Percentiles rank a stretch among this genome's conserved stretches.
These are phyloP conservation scores for Syndactyla subalaris DNA, from an alignment of 2,797 vertebrate species.

Conservation along the genomic window DNA sequence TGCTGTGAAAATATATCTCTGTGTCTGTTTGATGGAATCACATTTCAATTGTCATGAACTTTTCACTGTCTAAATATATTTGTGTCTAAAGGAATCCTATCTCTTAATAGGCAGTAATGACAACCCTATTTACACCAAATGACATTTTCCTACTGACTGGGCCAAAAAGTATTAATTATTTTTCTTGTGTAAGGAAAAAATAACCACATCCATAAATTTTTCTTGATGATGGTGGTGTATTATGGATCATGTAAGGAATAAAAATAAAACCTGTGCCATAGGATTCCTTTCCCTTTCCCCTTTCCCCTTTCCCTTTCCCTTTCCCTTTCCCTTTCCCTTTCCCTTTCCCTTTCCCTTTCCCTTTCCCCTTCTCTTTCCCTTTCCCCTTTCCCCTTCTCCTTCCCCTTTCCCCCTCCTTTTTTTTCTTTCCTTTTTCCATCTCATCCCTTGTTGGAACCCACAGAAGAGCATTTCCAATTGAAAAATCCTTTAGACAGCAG, in stretches of 20 bases:
- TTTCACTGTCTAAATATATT: slow-evolving; percentile 17
- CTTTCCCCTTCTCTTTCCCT: no score
- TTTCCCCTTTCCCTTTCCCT: rapidly evolving
- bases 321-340: no score
- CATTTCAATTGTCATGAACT: slow-evolving; percentile 54
- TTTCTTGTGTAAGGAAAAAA: neutral
- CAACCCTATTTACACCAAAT: neutral
- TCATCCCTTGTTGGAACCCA: neutral
- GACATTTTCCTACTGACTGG: neutral
- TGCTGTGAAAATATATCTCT: neutral
- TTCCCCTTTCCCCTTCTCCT: no score
- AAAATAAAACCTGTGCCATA: neutral
- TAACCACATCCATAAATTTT: neutral
- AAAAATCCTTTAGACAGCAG: neutral
- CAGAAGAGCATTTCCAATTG: neutral
- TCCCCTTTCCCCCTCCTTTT: no score
- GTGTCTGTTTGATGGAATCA: slow-evolving; percentile 17
- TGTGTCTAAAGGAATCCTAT: neutral
- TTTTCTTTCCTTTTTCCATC: neutral
- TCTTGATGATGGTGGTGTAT: neutral
- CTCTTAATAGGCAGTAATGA: slow-evolving; percentile 6
- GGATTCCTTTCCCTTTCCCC: no score
- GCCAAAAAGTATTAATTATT: neutral
- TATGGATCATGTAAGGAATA: neutral
- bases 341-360: no score